Conservation (phyloP, 2,888 invertebrate genomes). For the Ophraella communa region DNA sequence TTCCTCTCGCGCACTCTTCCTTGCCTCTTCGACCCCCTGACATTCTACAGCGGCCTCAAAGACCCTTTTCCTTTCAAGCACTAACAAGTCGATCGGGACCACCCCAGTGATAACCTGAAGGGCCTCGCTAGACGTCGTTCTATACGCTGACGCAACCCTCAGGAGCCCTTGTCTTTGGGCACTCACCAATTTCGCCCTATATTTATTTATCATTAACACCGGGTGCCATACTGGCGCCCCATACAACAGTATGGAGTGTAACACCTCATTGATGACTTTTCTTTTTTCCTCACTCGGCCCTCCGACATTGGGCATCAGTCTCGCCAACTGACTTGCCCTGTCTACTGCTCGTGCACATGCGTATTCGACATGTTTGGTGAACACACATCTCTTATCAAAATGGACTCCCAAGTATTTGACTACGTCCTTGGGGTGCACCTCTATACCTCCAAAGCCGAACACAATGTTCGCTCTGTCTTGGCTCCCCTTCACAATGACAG, state of each 20-base stretch:
- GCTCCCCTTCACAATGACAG: background rate
- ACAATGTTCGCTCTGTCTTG: background rate
- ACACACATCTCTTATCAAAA: background rate
- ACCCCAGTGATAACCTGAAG: no score
- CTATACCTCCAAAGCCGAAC: background rate
- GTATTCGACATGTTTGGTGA: background rate
- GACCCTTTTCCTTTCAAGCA: no score
- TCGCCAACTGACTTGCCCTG: background rate
- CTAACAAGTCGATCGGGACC: no score
- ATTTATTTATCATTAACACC: background rate
- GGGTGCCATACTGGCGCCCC: background rate
- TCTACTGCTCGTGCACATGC: no score
- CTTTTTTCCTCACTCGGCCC: background rate
- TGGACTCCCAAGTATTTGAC: background rate
- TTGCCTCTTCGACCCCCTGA: no score
- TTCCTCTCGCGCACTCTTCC: no score
- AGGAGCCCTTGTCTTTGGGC: no score
- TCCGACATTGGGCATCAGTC: conserved; percentile 15
- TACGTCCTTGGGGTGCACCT: background rate
- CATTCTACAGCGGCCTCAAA: no score
- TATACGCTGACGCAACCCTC: no score
- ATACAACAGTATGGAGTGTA: background rate
- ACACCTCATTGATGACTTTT: background rate
- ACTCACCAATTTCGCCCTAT: background rate
- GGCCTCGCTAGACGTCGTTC: no score